Evolutionary conservation across 2,113 vertebrate species (phyloP).

Genomic region (Mandrillus leucophaeus): DNA sequence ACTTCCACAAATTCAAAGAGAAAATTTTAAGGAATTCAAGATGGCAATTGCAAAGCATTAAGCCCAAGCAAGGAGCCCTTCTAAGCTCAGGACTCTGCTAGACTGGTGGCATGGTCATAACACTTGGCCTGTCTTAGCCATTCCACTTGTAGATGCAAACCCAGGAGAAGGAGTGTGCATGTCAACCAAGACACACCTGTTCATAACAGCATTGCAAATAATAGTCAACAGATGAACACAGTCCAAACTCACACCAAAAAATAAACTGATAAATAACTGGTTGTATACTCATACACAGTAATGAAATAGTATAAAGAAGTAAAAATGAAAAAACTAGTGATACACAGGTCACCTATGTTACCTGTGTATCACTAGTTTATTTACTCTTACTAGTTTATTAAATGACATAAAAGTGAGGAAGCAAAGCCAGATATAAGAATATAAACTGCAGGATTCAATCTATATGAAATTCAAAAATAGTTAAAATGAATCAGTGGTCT

Average conservation of each 20-base stretch:
- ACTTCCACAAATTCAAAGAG: background rate
- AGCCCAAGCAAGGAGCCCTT: background rate
- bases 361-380: no score
- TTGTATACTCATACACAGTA: background rate
- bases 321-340: background rate
- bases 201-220: background rate
- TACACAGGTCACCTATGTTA: background rate
- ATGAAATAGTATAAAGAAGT: background rate
- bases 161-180: background rate
- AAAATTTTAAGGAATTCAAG: background rate
- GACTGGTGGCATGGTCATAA: background rate
- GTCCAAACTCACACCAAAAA: background rate
- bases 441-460: background rate
- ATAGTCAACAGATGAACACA: background rate
- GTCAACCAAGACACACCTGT: background rate
- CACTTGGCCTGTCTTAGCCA: no score
- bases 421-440: background rate
- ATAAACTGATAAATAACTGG: background rate
- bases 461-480: background rate
- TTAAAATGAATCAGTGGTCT: background rate
- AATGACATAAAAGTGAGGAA: background rate
- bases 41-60: background rate
- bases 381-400: no score
- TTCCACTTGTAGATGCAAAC: background rate
- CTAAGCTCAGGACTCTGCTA: background rate